Conservation (phyloP, 1,140 invertebrate genomes). For the Dermatophagoides farinae region DNA sequence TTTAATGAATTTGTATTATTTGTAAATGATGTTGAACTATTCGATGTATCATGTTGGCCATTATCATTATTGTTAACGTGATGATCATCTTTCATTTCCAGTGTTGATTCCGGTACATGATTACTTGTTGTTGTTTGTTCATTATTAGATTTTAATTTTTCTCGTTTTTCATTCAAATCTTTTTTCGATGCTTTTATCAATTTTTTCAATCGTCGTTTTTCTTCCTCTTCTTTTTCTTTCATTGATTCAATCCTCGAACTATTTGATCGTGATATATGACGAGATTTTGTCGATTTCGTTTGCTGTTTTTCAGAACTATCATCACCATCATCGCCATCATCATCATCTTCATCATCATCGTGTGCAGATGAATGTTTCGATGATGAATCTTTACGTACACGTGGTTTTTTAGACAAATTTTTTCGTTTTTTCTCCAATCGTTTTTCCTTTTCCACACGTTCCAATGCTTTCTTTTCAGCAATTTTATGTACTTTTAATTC, state of each 20-base stretch:
- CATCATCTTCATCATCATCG: not conserved
- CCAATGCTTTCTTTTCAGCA: not conserved
- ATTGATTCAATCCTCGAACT: not conserved
- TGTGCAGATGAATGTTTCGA: not conserved
- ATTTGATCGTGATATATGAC: not conserved
- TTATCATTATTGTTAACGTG: no score
- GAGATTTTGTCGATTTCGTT: not conserved
- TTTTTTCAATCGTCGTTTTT: slow-evolving; percentile 5
- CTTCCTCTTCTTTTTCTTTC: slow-evolving; percentile 2
- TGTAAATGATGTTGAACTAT: not conserved
- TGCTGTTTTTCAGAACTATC: not conserved
- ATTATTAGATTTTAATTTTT: not conserved
- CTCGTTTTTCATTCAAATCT: slow-evolving; percentile 6
- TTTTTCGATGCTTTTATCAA: slow-evolving; percentile 13
- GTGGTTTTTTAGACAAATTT: not conserved
- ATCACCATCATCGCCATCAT: not conserved
- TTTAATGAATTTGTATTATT: not conserved
- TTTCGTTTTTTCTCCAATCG: not conserved
- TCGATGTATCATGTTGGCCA: not conserved
- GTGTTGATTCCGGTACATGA: not conserved
- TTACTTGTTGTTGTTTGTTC: not conserved
- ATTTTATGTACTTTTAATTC: not conserved
- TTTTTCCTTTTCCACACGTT: slow-evolving; percentile 5
- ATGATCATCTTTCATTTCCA: not conserved
- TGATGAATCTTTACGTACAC: not conserved